phyloP scores from a whole-genome alignment of 2,797 vertebrate species.

The Pangasius mekongensis region DNA sequence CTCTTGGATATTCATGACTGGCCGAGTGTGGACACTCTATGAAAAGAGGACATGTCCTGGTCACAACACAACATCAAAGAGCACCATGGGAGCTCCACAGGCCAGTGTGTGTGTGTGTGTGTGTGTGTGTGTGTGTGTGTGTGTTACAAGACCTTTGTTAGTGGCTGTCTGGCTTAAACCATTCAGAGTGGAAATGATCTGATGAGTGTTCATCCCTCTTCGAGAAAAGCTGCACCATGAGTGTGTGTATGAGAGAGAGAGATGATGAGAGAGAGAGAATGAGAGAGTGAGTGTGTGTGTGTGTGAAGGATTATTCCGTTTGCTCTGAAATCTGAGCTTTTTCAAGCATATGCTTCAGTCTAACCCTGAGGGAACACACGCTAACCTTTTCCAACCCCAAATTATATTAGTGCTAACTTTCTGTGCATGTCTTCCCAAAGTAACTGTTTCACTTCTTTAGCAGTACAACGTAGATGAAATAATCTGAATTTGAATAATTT shows the following conservation, averaged over 20 bases:
- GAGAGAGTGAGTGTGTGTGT: not conserved
- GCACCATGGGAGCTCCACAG: conserved; percentile 63
- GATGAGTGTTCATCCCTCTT: conserved; percentile 46
- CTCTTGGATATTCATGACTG: conserved; percentile 86
- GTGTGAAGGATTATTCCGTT: conserved; percentile 26
- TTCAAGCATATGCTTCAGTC: conserved; percentile 50
- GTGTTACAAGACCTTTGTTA: conserved; percentile 51
- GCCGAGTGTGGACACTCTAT: conserved; percentile 70
- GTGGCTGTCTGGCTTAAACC: conserved; percentile 43
- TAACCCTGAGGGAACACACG: conserved; percentile 32
- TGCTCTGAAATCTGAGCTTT: conserved; percentile 41
- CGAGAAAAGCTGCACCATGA: conserved; percentile 7
- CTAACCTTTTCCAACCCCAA: conserved; percentile 35
- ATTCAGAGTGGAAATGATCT: conserved; percentile 54
- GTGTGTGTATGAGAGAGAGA: conserved; percentile 2
- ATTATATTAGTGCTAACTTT: conserved; percentile 51
- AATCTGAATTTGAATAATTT: not conserved
- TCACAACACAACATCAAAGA: conserved; percentile 84
- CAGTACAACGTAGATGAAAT: not conserved
- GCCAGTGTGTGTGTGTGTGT: conserved; percentile 33
- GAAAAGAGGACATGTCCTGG: conserved; percentile 77
- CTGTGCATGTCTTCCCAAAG: conserved; percentile 16
- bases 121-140: conserved; percentile 39
- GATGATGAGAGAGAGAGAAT: not conserved
- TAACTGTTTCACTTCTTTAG: not conserved